Percentiles rank a stretch among this genome's conserved stretches.
phyloP scores from a whole-genome alignment of 2,113 vertebrate genomes.

The Opisthocomus hoazin region DNA sequence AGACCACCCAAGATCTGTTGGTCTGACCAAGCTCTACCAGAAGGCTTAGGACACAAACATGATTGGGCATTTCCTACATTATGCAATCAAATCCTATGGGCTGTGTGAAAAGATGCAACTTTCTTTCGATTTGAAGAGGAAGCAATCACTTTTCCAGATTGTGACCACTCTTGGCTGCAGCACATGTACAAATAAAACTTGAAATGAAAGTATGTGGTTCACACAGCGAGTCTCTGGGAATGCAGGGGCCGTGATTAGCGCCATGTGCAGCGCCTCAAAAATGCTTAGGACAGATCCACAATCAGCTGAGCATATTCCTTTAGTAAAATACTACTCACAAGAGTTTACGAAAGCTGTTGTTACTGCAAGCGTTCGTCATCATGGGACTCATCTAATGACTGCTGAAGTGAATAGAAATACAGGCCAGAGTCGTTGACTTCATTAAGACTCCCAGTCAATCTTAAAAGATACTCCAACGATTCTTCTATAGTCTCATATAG shows the following conservation, averaged over 20 bases:
- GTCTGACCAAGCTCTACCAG: not conserved
- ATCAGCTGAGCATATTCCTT: not conserved
- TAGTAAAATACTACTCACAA: not conserved
- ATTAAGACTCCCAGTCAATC: conserved; percentile 42
- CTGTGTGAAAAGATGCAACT: not conserved
- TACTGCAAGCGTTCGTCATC: not conserved
- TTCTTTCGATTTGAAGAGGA: not conserved
- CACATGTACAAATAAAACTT: not conserved
- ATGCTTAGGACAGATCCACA: not conserved
- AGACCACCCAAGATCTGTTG: not conserved
- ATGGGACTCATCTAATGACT: not conserved
- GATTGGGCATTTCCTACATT: fast-evolving
- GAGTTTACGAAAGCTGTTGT: not conserved
- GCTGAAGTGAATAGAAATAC: not conserved
- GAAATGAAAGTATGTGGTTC: fast-evolving
- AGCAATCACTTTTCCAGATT: no score
- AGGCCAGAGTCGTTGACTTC: not conserved
- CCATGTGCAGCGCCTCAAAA: not conserved
- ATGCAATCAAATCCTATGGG: no score
- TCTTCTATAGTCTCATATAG: not conserved
- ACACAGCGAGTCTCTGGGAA: not conserved
- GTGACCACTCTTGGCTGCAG: not conserved
- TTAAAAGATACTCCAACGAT: conserved; percentile 31
- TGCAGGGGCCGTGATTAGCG: not conserved
- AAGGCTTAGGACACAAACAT: no score